Percentiles rank a stretch among this genome's conserved stretches.
Evolutionary conservation across 2,888 invertebrate genomes (phyloP).

Genomic region (Mythimna albipuncta): DNA sequence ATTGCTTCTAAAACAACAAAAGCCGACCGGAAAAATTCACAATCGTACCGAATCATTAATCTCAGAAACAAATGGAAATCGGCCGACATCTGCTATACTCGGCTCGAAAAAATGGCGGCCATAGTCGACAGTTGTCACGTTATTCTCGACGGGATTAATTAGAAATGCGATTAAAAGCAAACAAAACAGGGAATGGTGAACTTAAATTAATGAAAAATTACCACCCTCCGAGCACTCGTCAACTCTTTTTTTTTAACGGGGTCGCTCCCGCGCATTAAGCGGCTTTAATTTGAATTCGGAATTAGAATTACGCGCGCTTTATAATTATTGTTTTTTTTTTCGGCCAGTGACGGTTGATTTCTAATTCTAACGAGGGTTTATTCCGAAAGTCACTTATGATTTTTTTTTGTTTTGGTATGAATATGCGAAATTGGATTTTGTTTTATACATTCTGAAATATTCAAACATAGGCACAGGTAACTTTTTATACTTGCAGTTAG

Average conservation of each 20-base stretch:
- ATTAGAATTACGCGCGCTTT: conserved; percentile 91
- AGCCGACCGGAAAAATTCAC: conserved; percentile 91
- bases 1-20: conserved; percentile 91
- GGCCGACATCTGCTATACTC: conserved; percentile 90
- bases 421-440: conserved; percentile 61
- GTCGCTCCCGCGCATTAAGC: conserved; percentile 91
- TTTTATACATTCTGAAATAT: conserved; percentile 52
- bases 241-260: conserved; percentile 90
- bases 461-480: conserved; percentile 50
- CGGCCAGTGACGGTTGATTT: conserved; percentile 86
- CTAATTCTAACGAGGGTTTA: conserved; percentile 85
- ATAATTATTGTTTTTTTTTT: conserved; percentile 89
- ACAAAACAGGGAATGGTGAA: conserved; percentile 91
- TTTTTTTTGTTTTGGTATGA: conserved; percentile 65
- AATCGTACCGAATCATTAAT: conserved; percentile 91
- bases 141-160: conserved; percentile 91
- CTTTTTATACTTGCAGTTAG: conserved; percentile 19
- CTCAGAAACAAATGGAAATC: conserved; percentile 91
- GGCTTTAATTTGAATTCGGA: conserved; percentile 91
- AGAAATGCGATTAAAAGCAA: conserved; percentile 91
- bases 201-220: conserved; percentile 91
- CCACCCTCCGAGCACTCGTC: conserved; percentile 90
- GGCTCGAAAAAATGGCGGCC: conserved; percentile 88
- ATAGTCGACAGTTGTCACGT: conserved; percentile 91
- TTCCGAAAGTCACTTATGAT: conserved; percentile 73